Conservation (phyloP, 2,113 vertebrate species). For the Hydrochoerus hydrochaeris region DNA sequence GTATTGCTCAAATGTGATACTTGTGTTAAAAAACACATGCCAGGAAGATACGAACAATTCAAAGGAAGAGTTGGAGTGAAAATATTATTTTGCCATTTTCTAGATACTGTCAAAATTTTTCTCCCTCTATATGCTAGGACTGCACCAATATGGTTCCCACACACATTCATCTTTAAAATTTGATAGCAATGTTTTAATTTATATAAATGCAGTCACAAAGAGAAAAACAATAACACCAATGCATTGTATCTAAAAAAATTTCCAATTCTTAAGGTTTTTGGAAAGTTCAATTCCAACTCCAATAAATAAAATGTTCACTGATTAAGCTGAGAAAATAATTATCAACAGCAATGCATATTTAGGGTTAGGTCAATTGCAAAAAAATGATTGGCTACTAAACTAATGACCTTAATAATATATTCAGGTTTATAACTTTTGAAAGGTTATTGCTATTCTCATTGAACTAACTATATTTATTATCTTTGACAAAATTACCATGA, state of each 20-base stretch:
- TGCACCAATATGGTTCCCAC: neutral
- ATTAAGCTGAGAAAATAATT: slow-evolving; percentile 31
- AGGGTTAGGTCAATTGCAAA: neutral
- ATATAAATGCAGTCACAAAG: slow-evolving; percentile 26
- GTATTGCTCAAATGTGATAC: neutral
- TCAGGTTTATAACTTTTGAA: slow-evolving; percentile 36
- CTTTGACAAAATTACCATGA: neutral
- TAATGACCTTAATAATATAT: slow-evolving; percentile 23
- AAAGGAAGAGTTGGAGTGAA: neutral
- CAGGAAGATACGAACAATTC: neutral
- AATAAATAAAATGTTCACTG: slow-evolving; percentile 16
- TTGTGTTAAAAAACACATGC: neutral
- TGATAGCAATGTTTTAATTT: neutral
- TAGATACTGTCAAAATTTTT: slow-evolving; percentile 24
- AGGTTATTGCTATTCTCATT: neutral
- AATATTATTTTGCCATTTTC: slow-evolving; percentile 44
- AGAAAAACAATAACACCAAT: slow-evolving; percentile 26
- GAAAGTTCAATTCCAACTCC: slow-evolving; percentile 14
- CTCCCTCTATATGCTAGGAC: neutral
- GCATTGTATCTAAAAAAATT: neutral
- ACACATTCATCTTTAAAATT: slow-evolving; percentile 24
- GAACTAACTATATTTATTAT: neutral
- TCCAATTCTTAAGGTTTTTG: slow-evolving; percentile 42
- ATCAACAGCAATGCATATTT: slow-evolving; percentile 13
- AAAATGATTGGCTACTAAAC: neutral